A percentile compares a stretch with the other conserved stretches of the same genome.
Conservation (phyloP, 2,797 vertebrate species). For the Potorous gilbertii region DNA sequence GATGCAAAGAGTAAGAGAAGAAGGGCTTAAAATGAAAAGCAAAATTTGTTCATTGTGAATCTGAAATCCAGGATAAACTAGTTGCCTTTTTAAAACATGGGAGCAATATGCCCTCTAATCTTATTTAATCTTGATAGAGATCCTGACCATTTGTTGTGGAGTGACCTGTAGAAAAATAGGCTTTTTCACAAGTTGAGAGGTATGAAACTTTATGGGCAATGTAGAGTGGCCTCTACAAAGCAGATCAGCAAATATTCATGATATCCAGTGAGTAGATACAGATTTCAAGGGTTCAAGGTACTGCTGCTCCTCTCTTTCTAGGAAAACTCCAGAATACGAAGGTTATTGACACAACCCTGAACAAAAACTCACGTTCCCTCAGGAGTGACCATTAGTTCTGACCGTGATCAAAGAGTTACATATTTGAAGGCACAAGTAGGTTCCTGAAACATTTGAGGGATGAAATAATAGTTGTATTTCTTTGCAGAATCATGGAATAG, state of each 20-base stretch:
- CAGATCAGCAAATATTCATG: background rate
- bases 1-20: background rate
- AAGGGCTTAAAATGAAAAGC: background rate
- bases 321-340: constrained; percentile 9
- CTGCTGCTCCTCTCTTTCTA: background rate
- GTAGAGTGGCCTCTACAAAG: accelerated
- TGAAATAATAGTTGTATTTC: background rate
- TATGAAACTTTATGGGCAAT: background rate
- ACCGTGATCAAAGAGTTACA: background rate
- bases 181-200: background rate
- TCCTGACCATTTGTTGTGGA: background rate
- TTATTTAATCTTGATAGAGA: background rate
- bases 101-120: background rate
- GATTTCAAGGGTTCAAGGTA: background rate
- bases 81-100: background rate
- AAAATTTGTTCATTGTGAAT: background rate
- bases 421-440: background rate
- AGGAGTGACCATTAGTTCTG: background rate
- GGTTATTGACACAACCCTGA: background rate
- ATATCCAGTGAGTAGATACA: background rate
- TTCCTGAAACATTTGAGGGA: background rate
- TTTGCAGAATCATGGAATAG: constrained; percentile 85
- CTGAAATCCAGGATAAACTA: background rate
- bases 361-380: background rate
- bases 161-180: background rate